Base-by-base conservation (phyloP, 2,797 vertebrate genomes). In the Okamejei kenojei region DNA sequence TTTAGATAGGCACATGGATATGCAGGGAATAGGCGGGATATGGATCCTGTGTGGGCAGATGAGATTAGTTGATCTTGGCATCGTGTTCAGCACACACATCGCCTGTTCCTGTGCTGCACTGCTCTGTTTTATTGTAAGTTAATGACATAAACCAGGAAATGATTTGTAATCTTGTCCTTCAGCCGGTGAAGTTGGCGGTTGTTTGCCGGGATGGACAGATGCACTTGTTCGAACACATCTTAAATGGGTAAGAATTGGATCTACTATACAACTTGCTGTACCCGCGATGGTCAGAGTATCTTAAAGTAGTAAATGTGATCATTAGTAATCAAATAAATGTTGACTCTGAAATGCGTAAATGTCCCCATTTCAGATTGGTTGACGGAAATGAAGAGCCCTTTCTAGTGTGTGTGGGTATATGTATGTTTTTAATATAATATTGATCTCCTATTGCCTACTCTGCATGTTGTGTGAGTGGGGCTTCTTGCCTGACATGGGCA, bases 221-320 rank as follows among this genome's bases (percentile, higher is more conserved):
- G 95, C 98, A 99, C 96, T 96, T 99, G 94, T 99, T 99, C 95
- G 98, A 99, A 95, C 98, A 99, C 96, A 97, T 99, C 95, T 96
- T 99, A 95, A 99, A 99, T 95, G 99, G 99, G 99, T 99, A 96
- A 97, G 98, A 94, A n/a, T 79, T 79, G 13, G 68, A 58, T 80
- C 35, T 58, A 29, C 61, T 1, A 73, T 45, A 74, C 68, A 54
- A 13, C 71, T 91, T 54, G 8, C 35, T 23, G 3, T 91, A 45
- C 63, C 17, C 32, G 32, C 19, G 71, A 73, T 73, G 21, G 15
- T 73, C 71, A 73, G 23, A 73, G 23, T 73, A 21, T 21, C 4
- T 17, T 17, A 68, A 68, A 17, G 65, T 4, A 68, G 65, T 68
- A 68, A 68, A 68, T 68, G 9, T 68, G 65, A 73, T 73, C 71